Conservation (phyloP, 2,113 vertebrate genomes). For the Romanogobio albipinnatus region DNA sequence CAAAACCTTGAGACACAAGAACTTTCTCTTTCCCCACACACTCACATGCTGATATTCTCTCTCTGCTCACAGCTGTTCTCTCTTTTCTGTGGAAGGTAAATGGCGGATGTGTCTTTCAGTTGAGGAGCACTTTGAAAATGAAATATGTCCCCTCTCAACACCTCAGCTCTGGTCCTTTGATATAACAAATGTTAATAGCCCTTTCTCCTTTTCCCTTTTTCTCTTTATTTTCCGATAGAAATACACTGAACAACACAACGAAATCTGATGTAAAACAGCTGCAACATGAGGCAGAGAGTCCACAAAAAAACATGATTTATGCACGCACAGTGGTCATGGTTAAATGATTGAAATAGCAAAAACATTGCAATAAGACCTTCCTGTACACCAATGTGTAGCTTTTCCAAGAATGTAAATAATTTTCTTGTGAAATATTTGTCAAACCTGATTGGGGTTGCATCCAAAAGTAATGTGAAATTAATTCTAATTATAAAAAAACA, state of each 20-base stretch:
- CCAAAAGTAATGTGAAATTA: neutral
- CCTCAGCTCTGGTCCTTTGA: constrained; percentile 69
- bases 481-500: too few species aligned
- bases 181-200: constrained; percentile 37
- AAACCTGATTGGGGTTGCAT: neutral
- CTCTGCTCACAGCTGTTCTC: constrained; percentile 31
- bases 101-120: constrained; percentile 62
- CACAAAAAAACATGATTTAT: neutral
- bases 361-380: neutral
- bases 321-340: neutral
- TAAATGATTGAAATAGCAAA: neutral
- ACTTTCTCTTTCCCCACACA: constrained; percentile 42
- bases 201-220: constrained; percentile 9
- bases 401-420: too few species aligned
- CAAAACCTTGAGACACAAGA: constrained; percentile 58
- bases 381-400: neutral
- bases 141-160: constrained; percentile 71
- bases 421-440: too few species aligned
- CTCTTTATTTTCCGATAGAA: constrained; percentile 4
- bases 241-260: neutral
- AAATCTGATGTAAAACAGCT: neutral
- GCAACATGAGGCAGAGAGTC: neutral
- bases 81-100: constrained; percentile 64
- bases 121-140: constrained; percentile 72
- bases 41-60: constrained; percentile 4